Evolutionary conservation across 2,113 vertebrate genomes (phyloP).

Genomic region (Saccopteryx leptura): DNA sequence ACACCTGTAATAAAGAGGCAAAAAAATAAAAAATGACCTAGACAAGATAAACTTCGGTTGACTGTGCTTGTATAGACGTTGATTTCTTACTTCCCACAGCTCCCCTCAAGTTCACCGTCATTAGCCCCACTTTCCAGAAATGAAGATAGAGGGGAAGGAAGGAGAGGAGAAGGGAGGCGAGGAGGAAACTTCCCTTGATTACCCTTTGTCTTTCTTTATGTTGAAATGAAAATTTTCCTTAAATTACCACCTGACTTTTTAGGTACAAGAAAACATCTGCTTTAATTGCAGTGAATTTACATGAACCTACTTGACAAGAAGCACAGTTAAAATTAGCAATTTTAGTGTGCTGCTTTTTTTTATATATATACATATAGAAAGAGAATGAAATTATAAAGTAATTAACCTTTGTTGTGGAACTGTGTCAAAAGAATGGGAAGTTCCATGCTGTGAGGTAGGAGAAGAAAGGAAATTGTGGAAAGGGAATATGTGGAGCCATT

Average conservation of each 20-base stretch:
- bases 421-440: conserved; percentile 82
- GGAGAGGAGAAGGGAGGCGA: neutral
- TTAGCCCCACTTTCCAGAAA: conserved; percentile 33
- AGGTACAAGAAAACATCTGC: conserved; percentile 82
- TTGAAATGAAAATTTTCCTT: conserved; percentile 78
- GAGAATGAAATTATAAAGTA: conserved; percentile 85
- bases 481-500: conserved; percentile 70
- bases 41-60: neutral
- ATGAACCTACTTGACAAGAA: conserved; percentile 83
- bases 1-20: neutral
- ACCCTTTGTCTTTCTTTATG: conserved; percentile 55
- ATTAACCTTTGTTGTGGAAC: conserved; percentile 86
- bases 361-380: neutral
- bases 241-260: conserved; percentile 83
- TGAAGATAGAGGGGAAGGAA: neutral
- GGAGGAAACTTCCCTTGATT: conserved; percentile 29
- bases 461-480: conserved; percentile 78
- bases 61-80: neutral
- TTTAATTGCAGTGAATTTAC: conserved; percentile 84
- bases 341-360: conserved; percentile 73
- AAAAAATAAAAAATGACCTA: neutral
- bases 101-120: neutral
- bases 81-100: neutral
- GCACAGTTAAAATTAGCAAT: conserved; percentile 83
- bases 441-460: conserved; percentile 74